A percentile compares a stretch with the other conserved stretches of the same genome.
Evolutionary conservation across 2,888 invertebrate genomes (phyloP).

Genomic region (Cheiracanthium punctorium): DNA sequence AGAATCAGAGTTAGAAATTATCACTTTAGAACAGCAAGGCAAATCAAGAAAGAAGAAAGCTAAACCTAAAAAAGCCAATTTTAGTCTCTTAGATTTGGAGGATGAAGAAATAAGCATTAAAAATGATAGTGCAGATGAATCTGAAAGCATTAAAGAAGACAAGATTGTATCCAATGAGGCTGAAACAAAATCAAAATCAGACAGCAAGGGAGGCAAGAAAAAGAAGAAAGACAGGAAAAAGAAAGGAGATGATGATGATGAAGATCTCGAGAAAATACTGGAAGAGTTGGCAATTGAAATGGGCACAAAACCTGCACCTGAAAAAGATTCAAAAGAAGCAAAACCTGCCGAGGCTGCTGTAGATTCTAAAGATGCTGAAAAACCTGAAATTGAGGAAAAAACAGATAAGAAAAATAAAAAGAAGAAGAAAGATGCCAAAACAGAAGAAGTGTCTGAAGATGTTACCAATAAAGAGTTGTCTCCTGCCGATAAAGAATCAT

Average conservation of each 20-base stretch:
- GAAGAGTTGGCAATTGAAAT: constrained; percentile 89
- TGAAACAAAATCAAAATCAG: constrained; percentile 22
- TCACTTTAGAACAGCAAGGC: constrained; percentile 54
- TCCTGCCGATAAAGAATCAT: constrained; percentile 7
- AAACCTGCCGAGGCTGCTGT: background rate
- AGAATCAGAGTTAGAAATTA: constrained; percentile 60
- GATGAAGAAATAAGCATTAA: constrained; percentile 54
- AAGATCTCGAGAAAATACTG: constrained; percentile 87
- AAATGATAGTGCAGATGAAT: constrained; percentile 75
- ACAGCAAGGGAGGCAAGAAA: constrained; percentile 51
- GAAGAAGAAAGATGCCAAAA: constrained; percentile 11
- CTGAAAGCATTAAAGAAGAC: constrained; percentile 30
- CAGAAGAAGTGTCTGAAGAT: constrained; percentile 16
- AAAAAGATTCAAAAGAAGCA: background rate
- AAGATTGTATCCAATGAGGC: constrained; percentile 31
- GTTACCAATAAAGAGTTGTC: no score
- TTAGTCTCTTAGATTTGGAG: constrained; percentile 54
- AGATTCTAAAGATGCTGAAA: constrained; percentile 2
- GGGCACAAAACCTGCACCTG: constrained; percentile 75
- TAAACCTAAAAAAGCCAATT: constrained; percentile 69
- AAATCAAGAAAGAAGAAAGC: constrained; percentile 63
- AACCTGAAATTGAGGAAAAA: constrained; percentile 80
- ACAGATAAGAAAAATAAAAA: constrained; percentile 81
- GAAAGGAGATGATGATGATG: constrained; percentile 84
- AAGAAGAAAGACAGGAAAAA: constrained; percentile 70